Evolutionary conservation across 2,113 vertebrate genomes (phyloP), one percentile per base, ranked within the genome.

Genomic region (Myotis brandtii): DNA sequence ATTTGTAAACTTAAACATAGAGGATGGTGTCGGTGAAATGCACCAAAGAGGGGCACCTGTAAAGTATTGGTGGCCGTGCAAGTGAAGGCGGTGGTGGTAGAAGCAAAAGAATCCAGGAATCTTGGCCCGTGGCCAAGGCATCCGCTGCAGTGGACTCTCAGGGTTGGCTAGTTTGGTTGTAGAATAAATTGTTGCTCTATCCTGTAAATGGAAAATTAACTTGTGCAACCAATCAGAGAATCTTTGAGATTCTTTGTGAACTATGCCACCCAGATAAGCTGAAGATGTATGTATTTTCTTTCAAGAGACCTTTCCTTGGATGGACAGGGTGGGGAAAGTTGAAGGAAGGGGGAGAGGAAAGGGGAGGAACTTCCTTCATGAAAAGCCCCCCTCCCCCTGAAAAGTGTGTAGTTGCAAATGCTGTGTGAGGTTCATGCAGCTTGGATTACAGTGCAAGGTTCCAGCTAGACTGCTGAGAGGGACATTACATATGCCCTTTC

Each of bases 171-270:
- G 95, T 97, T 98, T 97, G 98, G 97, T 97, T 97, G 76, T 95
- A 98, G 75, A 98, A 96, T 96, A 82, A 86, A 90, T 98, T 91
- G 86, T 96, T 97, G 93, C 91, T 97, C 0, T 95, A 32, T 97
- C 97, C 88, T 98, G 91, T 98, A 98, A 98, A 97, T 98, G 97
- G 97, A 98, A 98, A 98, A 97, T 98, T 97, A 98, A 96, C 98
- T 98, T 79, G 86, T 97, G 16, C 94, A 97, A 96, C 96, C 96
- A 95, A 96, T 98, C 96, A 96, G 94, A 98, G 86, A 59, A 95
- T 97, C 96, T 87, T 87, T 83, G 67, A 48, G 96, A 96, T 95
- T 97, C 86, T 97, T 96, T 97, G 91, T 97, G 94, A 97, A 97
- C 93, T 70, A 73, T 94, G 89, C 95, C 89, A 59, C 94, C 86